Evolutionary conservation across 2,888 invertebrate genomes (phyloP).

Genomic region (Labia minor): DNA sequence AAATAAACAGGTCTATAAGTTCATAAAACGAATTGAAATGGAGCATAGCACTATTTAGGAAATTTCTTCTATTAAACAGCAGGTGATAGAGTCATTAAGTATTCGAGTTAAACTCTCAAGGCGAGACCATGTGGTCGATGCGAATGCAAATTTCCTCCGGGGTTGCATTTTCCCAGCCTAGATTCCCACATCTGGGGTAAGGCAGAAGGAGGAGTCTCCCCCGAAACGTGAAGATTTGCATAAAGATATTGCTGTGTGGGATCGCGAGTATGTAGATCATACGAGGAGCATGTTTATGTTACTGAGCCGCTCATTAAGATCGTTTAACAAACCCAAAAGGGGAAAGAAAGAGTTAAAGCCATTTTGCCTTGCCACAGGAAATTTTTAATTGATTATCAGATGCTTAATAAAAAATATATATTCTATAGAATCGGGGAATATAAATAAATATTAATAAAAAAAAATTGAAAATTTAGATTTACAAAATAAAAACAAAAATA

Average conservation of each 20-base stretch:
- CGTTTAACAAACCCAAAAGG: background rate
- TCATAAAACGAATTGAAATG: background rate
- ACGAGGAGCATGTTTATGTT: background rate
- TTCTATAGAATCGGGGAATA: too few relatives aligned
- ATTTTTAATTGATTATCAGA: background rate
- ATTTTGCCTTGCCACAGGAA: background rate
- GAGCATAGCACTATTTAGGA: constrained; percentile 7
- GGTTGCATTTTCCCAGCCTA: constrained; percentile 4
- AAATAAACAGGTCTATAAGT: background rate
- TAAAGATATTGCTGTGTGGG: constrained; percentile 13
- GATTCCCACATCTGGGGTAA: constrained; percentile 7
- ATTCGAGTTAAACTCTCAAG: background rate
- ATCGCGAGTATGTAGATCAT: constrained; percentile 13
- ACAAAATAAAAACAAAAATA: too few relatives aligned
- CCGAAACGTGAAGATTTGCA: background rate
- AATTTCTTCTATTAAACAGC: background rate
- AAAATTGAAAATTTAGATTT: too few relatives aligned
- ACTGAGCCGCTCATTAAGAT: constrained; percentile 13
- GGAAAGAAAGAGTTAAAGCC: background rate
- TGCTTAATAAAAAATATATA: too few relatives aligned
- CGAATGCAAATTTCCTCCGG: background rate
- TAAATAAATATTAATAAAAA: too few relatives aligned
- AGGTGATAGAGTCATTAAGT: constrained; percentile 13
- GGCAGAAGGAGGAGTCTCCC: background rate
- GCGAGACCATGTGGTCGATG: constrained; percentile 13